phyloP scores from a whole-genome alignment of 1,140 invertebrate genomes.

The Aricia agestis region DNA sequence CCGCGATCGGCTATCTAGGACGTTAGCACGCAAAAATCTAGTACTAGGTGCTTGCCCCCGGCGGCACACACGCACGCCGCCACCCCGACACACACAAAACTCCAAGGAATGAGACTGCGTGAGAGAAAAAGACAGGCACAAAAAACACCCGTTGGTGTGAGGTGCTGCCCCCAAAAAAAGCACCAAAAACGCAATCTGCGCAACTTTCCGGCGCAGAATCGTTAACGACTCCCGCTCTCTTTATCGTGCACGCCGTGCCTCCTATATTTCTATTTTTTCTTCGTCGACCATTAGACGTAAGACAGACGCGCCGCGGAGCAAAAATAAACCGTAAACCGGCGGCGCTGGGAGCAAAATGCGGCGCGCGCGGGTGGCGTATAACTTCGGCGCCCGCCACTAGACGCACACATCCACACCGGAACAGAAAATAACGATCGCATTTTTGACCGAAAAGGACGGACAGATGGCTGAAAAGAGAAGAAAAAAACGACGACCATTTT shows the following conservation, averaged over 20 bases:
- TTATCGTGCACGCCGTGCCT: conserved; percentile 72
- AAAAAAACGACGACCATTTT: conserved; percentile 76
- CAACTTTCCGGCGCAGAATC: conserved; percentile 75
- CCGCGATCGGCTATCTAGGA: conserved; percentile 64
- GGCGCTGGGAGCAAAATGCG: conserved; percentile 27
- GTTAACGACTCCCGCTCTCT: conserved; percentile 74
- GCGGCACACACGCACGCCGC: conserved; percentile 41
- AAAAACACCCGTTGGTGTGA: conserved; percentile 72
- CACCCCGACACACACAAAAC: conserved; percentile 36
- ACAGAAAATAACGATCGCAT: conserved; percentile 76
- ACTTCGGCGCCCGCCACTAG: conserved; percentile 43
- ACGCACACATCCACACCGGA: conserved; percentile 71
- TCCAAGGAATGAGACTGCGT: conserved; percentile 58
- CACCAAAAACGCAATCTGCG: conserved; percentile 75
- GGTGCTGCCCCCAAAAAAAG: conserved; percentile 73
- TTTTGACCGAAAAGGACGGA: conserved; percentile 76
- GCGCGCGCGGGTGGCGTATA: conserved; percentile 42
- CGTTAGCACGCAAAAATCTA: conserved; percentile 72
- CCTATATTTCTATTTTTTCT: conserved; percentile 77
- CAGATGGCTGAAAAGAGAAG: conserved; percentile 75
- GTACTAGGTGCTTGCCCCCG: conserved; percentile 65
- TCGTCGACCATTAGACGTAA: conserved; percentile 65
- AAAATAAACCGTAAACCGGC: conserved; percentile 29
- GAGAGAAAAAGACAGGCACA: conserved; percentile 71
- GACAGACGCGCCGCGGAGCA: conserved; percentile 38